Conservation (phyloP, 2,888 invertebrate genomes). For the Germaria angustata region DNA sequence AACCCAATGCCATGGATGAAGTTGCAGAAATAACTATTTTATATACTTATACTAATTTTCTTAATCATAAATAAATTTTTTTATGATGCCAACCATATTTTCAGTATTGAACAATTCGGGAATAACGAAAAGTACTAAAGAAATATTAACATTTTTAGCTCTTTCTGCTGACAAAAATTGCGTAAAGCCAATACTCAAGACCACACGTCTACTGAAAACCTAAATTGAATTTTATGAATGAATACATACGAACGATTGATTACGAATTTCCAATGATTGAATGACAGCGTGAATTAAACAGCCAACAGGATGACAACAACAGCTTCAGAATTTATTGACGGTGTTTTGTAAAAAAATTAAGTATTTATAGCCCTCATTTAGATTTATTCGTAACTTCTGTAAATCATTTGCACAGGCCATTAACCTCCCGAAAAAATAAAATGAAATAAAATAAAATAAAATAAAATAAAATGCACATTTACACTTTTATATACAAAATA, state of each 20-base stretch:
- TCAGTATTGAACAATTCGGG: too few relatives aligned
- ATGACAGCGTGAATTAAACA: constrained; percentile 21
- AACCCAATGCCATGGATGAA: too few relatives aligned
- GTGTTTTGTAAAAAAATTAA: constrained; percentile 51
- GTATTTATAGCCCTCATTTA: constrained; percentile 50
- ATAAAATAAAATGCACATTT: constrained; percentile 44
- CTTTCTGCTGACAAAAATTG: neutral
- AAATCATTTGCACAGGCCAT: constrained; percentile 72
- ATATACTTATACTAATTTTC: too few relatives aligned
- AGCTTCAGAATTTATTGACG: constrained; percentile 61
- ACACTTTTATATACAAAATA: constrained; percentile 3
- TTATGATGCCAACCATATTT: too few relatives aligned
- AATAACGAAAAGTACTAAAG: too few relatives aligned
- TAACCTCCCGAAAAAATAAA: constrained; percentile 74
- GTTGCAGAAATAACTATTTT: too few relatives aligned
- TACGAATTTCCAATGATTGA: neutral
- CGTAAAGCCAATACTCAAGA: neutral
- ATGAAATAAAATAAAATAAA: too few relatives aligned
- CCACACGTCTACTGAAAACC: neutral
- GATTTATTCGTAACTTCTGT: constrained; percentile 40
- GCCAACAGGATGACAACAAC: constrained; percentile 35
- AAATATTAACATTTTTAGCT: too few relatives aligned
- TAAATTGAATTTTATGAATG: constrained; percentile 25
- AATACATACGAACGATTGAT: constrained; percentile 19
- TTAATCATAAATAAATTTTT: too few relatives aligned